phyloP scores from a whole-genome alignment of 1,140 invertebrate genomes.

The Stegodyphus dumicola region DNA sequence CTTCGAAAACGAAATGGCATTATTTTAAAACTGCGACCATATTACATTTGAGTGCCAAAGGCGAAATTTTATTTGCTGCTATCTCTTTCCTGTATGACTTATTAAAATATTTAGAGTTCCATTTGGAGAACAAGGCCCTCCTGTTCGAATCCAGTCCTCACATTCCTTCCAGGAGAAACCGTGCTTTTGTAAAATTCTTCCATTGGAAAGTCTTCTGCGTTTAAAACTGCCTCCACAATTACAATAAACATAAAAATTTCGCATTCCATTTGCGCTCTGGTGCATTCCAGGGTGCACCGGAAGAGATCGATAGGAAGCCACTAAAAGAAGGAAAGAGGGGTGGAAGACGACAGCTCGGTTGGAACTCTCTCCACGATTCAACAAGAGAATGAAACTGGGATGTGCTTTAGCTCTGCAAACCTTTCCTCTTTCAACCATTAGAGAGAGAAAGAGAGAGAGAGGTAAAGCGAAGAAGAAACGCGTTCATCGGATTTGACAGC shows the following conservation, averaged over 20 bases:
- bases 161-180: background rate
- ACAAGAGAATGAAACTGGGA: background rate
- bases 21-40: no score
- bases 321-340: conserved; percentile 1
- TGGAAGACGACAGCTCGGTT: no score
- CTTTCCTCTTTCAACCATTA: background rate
- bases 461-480: no score
- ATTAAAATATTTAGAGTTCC: no score
- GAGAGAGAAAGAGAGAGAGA: no score
- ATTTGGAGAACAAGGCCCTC: no score
- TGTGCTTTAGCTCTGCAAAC: background rate
- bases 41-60: no score
- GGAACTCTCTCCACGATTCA: no score
- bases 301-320: conserved; percentile 23
- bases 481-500: no score
- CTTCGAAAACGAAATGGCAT: no score
- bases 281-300: background rate
- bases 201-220: background rate
- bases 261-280: conserved; percentile 13
- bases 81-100: no score
- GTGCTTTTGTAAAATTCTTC: conserved; percentile 28
- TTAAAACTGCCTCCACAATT: conserved; percentile 27
- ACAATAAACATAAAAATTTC: conserved; percentile 46
- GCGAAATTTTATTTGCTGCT: no score
- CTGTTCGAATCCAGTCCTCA: background rate